A percentile compares a stretch with the other conserved stretches of the same genome.
phyloP scores from a whole-genome alignment of 2,113 vertebrate genomes.

The Petaurus breviceps region DNA sequence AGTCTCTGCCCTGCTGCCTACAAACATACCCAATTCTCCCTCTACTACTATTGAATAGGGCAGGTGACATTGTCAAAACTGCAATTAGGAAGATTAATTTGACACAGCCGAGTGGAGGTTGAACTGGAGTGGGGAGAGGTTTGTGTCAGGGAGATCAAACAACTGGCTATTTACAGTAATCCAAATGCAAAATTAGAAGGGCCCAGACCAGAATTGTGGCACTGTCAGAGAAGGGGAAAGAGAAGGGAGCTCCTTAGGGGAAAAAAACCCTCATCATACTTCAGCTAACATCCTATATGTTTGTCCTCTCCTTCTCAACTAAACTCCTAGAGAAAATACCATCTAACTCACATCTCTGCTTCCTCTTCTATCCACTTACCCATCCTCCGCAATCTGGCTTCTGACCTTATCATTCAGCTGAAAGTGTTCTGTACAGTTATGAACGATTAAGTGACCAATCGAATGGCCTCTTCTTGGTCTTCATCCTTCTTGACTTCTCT shows the following conservation, averaged over 20 bases:
- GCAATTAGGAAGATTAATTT: no score
- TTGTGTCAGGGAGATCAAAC: no score
- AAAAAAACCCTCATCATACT: background rate
- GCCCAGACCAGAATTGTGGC: no score
- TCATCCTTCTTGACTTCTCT: background rate
- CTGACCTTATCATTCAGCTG: background rate
- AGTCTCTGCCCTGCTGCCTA: background rate
- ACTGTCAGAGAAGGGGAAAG: no score
- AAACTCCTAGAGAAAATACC: background rate
- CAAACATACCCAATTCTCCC: background rate
- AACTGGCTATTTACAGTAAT: no score
- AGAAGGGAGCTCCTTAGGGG: background rate
- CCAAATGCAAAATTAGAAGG: no score
- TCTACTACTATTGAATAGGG: background rate
- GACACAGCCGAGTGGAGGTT: no score
- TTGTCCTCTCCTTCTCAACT: background rate
- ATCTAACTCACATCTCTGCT: background rate
- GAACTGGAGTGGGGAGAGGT: no score
- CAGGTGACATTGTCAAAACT: no score
- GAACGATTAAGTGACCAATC: no score
- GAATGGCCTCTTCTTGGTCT: background rate
- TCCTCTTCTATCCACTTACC: background rate
- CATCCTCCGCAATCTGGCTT: background rate
- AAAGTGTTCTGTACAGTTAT: background rate
- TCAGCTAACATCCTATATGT: background rate